Conservation (phyloP, 2,797 vertebrate species). For the Heterohyrax brucei region DNA sequence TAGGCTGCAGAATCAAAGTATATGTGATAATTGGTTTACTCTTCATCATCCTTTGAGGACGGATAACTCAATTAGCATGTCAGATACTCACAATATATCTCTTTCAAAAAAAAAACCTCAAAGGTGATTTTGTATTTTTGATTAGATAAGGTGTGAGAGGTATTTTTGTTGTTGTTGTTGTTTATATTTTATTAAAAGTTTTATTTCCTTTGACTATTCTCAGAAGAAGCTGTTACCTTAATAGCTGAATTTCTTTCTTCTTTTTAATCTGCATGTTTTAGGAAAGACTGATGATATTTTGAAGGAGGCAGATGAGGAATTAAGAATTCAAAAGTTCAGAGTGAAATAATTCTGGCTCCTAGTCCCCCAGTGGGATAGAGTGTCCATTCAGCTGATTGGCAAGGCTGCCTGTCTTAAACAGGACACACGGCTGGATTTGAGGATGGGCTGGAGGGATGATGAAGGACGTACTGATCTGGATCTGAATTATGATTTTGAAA, state of each 20-base stretch:
- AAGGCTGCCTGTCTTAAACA: neutral
- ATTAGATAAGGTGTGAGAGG: conserved; percentile 78
- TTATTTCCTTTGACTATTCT: conserved; percentile 69
- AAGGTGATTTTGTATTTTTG: conserved; percentile 85
- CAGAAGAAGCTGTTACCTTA: conserved; percentile 62
- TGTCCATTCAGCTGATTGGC: neutral
- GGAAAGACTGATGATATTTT: conserved; percentile 62
- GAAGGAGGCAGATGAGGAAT: conserved; percentile 59
- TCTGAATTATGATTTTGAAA: conserved; percentile 19
- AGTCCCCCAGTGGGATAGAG: conserved; percentile 5
- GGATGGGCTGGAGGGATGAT: neutral
- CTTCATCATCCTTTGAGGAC: conserved; percentile 88
- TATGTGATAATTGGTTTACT: conserved; percentile 91
- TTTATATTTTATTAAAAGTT: conserved; percentile 75
- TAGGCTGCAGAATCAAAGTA: conserved; percentile 85
- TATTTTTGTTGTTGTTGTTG: conserved; percentile 61
- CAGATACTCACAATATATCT: conserved; percentile 80
- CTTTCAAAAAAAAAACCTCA: conserved; percentile 85
- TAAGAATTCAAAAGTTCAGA: conserved; percentile 43
- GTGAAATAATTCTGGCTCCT: conserved; percentile 64
- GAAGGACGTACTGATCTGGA: neutral
- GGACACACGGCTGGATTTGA: neutral
- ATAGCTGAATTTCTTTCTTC: conserved; percentile 61
- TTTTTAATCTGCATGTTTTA: conserved; percentile 65
- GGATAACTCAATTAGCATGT: conserved; percentile 90